Evolutionary conservation across 92 coral and sea anemone species (phyloP), one percentile per base, ranked within the genome.

Genomic region (Desmophyllum pertusum): DNA sequence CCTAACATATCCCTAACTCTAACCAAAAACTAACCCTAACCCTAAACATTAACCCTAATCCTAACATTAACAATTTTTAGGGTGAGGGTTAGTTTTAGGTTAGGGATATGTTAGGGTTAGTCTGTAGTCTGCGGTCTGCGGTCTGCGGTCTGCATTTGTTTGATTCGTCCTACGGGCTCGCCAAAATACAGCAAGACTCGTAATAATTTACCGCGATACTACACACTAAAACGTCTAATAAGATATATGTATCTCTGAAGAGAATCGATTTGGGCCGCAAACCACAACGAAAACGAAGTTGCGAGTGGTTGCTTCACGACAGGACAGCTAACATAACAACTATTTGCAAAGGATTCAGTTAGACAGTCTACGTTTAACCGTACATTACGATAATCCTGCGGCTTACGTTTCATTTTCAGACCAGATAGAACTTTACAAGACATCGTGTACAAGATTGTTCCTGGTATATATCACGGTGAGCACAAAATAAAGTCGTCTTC

Each of bases 381-480:
- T 27, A 27, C 36, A 13, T 18, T 67, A 42, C 42, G 3, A 6
- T 43, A 77, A 10, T 37, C 21, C 27, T 25, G 14, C 36, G 25
- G 23, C n/a, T 45, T 81, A 0, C 25, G n/a, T 67, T 75, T 65
- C 11, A 55, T 46, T 83, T 30, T 68, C 91, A 95, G 98, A 79
- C 95, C 98, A 25, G 98, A 95, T 78, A 93, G 92, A 37, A 89
- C 94, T 10, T 81, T 95, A 62, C 98, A 95, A 85, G 98, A 95
- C 74, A 92, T 95, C 63, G 98, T 95, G 3, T 90, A 92, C 85
- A 95, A 95, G 87, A 84, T 95, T 51, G 93, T 94, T 9, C 98
- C 98, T 21, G 98, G 92, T 15, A 85, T 94, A 1, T 94, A 92
- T 63, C 84, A 95, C 31, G 90, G 98, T 95, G 79, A 79, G 98